Conservation (phyloP, 2,888 invertebrate species). For the Linnaemya tessellans region DNA sequence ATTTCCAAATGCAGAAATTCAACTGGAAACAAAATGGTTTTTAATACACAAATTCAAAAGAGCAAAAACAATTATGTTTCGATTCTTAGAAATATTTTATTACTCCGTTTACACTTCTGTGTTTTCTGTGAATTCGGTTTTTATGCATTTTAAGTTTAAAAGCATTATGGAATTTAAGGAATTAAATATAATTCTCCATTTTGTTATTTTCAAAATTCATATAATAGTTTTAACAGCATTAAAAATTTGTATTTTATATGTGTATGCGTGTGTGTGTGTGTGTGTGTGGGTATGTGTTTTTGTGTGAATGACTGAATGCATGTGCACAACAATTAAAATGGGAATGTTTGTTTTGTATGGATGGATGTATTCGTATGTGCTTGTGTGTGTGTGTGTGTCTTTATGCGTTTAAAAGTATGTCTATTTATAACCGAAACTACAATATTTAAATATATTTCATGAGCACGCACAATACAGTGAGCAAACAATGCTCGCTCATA, state of each 20-base stretch:
- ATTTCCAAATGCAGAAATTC: too few species aligned
- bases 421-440: constrained; percentile 53
- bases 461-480: constrained; percentile 68
- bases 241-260: constrained; percentile 6
- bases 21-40: too few species aligned
- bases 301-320: too few species aligned
- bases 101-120: not conserved
- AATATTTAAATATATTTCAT: constrained; percentile 59
- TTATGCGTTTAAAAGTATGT: constrained; percentile 1
- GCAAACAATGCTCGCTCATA: constrained; percentile 51
- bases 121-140: not conserved
- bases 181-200: constrained; percentile 8
- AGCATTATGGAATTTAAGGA: constrained; percentile 19
- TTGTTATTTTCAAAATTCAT: constrained; percentile 12
- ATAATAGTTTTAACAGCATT: constrained; percentile 2
- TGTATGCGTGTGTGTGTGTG: constrained; percentile 22
- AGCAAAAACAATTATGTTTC: too few species aligned
- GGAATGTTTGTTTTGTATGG: not conserved
- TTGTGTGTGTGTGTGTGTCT: not conserved
- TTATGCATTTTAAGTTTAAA: constrained; percentile 9
- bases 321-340: not conserved
- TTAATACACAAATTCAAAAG: too few species aligned
- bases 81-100: constrained; percentile 11
- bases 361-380: not conserved
- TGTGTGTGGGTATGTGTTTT: not conserved